Conservation (phyloP, 2,888 invertebrate genomes). For the Diaphora mendica region DNA sequence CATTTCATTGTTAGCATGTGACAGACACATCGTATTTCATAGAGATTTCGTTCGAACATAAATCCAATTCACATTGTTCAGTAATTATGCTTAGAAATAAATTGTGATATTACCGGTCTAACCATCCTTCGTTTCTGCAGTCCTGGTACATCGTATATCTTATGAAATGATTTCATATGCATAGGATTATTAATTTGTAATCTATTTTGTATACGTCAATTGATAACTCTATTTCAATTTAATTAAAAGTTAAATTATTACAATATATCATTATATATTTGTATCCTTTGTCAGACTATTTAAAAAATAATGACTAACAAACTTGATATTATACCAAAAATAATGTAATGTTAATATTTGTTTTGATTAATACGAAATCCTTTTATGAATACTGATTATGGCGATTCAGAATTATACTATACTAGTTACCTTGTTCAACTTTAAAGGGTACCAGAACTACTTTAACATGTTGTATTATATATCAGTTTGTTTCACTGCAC, state of each 20-base stretch:
- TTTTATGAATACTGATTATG: no score
- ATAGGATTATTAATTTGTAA: no score
- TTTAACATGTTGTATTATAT: neutral
- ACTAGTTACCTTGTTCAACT: no score
- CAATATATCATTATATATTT: no score
- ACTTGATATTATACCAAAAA: neutral
- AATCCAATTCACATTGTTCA: constrained; percentile 63
- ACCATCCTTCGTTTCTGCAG: constrained; percentile 28
- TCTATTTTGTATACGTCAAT: neutral
- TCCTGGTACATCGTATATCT: constrained; percentile 38
- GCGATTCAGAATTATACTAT: no score
- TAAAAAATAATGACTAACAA: neutral
- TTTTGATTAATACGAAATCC: neutral
- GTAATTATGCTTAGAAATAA: constrained; percentile 58
- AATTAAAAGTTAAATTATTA: no score
- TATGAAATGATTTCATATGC: neutral
- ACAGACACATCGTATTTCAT: constrained; percentile 65
- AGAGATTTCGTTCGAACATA: constrained; percentile 67
- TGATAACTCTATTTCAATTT: no score
- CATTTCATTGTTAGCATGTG: constrained; percentile 61
- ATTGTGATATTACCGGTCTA: constrained; percentile 42
- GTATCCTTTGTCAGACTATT: neutral
- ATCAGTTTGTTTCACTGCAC: neutral
- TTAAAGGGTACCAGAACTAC: neutral
- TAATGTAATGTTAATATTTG: neutral